Base-by-base conservation (phyloP, 2,113 vertebrate genomes). In the Herpetotheres cachinnans region DNA sequence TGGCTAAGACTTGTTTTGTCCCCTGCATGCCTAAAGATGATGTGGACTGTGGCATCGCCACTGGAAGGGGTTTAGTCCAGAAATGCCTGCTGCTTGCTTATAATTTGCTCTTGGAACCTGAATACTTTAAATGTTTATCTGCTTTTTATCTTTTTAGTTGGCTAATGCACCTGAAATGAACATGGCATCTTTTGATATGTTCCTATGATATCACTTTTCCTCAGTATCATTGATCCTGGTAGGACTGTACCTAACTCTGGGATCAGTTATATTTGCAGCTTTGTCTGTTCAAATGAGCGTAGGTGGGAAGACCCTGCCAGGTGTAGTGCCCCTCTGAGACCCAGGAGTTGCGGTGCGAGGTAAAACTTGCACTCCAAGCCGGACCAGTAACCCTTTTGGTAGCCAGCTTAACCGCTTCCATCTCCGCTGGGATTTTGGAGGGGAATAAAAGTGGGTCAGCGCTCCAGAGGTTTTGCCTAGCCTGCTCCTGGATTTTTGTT, bases 111-210 rank as follows among this genome's bases (percentile, higher is more conserved):
- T 73, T 86, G 74, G 78, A 85, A 85, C 26, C 30, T 10, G 14
- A 91, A 56, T 29, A 55, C 2, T 9, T 58, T 32, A 65, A 67
- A 30, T 4, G 1, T 71, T 93, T 72, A n/a, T 95, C 63, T 79
- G 79, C 38, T 93, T 90, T 91, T 90, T 74, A 54, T 82, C 58
- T 76, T 76, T 81, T 66, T 77, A 84, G 73, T 73, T 93, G 73
- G 63, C 77, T 80, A 44, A 55, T 1, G 2, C 49, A 20, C 42
- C 59, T 0, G 0, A 71, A 79, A 71, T 22, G n/a, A 88, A 73
- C 9, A 0, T 56, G 77, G 42, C 55, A 73, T 30, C 92, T 80
- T 90, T 76, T 80, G 58, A 61, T 79, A n/a, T 44, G 30, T 67
- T 79, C 76, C 36, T 58, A 5, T 65, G 82, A 55, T 72, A 52